Conservation (phyloP, 1,140 invertebrate species). For the Tyrophagus putrescentiae region DNA sequence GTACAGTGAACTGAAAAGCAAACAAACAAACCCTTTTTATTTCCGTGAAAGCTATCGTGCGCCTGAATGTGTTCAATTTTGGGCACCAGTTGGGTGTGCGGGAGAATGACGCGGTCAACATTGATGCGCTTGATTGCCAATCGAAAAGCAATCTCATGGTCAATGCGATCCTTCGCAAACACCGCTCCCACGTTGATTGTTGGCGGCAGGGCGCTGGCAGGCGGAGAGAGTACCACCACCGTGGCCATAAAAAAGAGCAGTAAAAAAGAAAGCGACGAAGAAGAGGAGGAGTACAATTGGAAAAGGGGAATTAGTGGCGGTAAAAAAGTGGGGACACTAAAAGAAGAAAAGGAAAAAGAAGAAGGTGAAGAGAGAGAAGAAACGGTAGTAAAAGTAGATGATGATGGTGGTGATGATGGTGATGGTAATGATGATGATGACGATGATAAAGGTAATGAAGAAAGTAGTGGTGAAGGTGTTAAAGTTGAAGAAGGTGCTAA, state of each 20-base stretch:
- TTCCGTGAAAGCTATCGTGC: constrained; percentile 78
- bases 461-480: neutral
- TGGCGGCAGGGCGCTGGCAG: neutral
- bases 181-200: constrained; percentile 40
- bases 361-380: neutral
- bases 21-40: constrained; percentile 46
- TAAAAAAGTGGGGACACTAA: too few species aligned
- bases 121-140: constrained; percentile 81
- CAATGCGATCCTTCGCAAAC: constrained; percentile 65
- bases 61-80: constrained; percentile 72
- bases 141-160: constrained; percentile 71
- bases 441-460: neutral
- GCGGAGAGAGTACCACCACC: neutral
- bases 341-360: neutral
- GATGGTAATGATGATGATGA: neutral
- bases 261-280: neutral
- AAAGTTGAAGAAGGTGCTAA: too few species aligned
- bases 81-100: constrained; percentile 59
- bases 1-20: neutral
- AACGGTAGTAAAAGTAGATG: neutral
- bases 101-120: constrained; percentile 46
- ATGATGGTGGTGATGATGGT: neutral
- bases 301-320: neutral
- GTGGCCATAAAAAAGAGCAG: neutral
- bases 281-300: neutral